Conservation (phyloP, 2,888 invertebrate genomes). For the Catocala fraxini region DNA sequence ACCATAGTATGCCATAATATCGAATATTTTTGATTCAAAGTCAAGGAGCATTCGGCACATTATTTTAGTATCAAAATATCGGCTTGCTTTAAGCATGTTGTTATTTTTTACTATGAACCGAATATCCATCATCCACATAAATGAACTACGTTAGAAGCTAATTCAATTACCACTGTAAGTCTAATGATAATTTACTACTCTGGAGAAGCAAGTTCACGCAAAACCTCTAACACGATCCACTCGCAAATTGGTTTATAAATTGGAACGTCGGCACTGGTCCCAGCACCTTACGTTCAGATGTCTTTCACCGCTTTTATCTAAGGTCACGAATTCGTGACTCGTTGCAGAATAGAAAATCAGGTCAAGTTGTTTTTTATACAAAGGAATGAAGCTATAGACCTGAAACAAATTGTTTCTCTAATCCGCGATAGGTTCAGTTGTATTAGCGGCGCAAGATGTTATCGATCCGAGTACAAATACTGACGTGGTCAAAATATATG, state of each 20-base stretch:
- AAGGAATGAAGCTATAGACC: conserved; percentile 11
- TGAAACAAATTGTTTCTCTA: conserved; percentile 7
- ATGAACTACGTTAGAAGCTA: not conserved
- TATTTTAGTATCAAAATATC: too few species aligned
- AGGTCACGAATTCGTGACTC: conserved; percentile 73
- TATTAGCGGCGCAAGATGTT: not conserved
- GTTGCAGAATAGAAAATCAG: conserved; percentile 55
- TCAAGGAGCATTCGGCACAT: too few species aligned
- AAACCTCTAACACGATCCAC: conserved; percentile 8
- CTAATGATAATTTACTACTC: not conserved
- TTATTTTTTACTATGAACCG: too few species aligned
- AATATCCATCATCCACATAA: too few species aligned
- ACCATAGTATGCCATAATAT: too few species aligned
- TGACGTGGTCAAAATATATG: too few species aligned
- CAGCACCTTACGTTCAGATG: conserved; percentile 23
- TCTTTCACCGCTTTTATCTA: conserved; percentile 50
- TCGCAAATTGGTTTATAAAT: conserved; percentile 28
- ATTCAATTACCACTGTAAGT: not conserved
- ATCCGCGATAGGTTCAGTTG: not conserved
- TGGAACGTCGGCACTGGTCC: conserved; percentile 20
- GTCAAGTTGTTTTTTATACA: conserved; percentile 21
- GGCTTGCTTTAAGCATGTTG: too few species aligned
- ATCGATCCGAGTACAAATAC: not conserved
- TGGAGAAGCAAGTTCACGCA: not conserved
- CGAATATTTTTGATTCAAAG: too few species aligned